These are phyloP conservation scores for Mycetomoellerius zeteki DNA, from an alignment of 1,140 invertebrate species.

Conservation along the genomic window DNA sequence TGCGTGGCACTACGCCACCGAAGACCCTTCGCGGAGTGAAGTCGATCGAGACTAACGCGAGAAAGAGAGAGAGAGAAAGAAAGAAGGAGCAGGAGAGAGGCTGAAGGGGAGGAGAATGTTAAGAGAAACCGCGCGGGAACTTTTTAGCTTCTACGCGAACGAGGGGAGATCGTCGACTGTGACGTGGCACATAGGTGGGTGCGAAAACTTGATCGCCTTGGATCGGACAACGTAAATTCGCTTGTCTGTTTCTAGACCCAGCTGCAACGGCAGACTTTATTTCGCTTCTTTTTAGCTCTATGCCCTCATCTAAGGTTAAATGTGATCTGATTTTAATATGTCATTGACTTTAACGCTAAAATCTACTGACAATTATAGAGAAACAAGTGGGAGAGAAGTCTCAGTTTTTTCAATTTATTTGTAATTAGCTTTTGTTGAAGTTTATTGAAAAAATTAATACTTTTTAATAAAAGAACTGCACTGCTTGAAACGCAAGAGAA, in stretches of 20 bases:
- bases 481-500: not conserved
- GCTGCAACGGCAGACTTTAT: not conserved
- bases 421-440: not conserved
- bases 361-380: not conserved
- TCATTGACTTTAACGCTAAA: not conserved
- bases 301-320: constrained; percentile 3
- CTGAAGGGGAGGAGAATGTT: not conserved
- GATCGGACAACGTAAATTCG: constrained; percentile 59
- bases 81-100: not conserved
- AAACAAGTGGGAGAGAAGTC: no score
- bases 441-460: not conserved
- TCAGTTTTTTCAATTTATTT: not conserved
- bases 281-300: not conserved
- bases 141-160: constrained; percentile 55
- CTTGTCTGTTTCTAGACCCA: constrained; percentile 55
- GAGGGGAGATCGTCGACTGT: constrained; percentile 63
- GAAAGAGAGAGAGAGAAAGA: not conserved
- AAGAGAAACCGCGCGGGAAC: constrained; percentile 59
- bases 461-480: not conserved
- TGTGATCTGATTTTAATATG: not conserved
- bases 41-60: constrained; percentile 35
- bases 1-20: constrained; percentile 79
- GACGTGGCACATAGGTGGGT: constrained; percentile 67
- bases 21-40: constrained; percentile 68
- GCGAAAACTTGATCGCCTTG: constrained; percentile 64